These are phyloP conservation scores for Ceratoteleas bidentatus DNA, from an alignment of 1,140 invertebrate species.

Conservation along the genomic window DNA sequence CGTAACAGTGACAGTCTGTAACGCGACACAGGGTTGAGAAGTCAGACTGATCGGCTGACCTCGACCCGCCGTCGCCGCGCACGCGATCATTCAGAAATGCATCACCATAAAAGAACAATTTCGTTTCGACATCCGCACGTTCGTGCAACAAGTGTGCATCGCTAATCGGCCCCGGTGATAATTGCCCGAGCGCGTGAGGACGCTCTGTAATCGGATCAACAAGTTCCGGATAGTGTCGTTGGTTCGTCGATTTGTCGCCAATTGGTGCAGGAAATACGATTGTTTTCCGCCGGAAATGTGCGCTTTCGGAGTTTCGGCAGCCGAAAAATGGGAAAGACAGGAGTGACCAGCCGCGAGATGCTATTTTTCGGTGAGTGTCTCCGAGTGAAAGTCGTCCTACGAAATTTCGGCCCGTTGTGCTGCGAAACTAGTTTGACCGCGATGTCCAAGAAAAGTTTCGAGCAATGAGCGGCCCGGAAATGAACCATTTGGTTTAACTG, in stretches of 20 bases:
- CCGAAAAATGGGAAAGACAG: no score
- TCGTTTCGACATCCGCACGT: constrained; percentile 31
- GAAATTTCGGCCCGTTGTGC: no score
- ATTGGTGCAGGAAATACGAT: not conserved
- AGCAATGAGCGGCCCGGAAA: constrained; percentile 34
- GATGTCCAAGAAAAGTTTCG: constrained; percentile 34
- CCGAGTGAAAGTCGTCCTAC: no score
- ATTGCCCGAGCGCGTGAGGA: constrained; percentile 26
- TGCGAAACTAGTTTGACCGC: no score
- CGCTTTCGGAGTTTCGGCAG: no score
- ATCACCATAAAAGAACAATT: constrained; percentile 58
- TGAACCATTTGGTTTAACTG: constrained; percentile 46
- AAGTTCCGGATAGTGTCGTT: constrained; percentile 13
- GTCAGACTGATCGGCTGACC: constrained; percentile 55
- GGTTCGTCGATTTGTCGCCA: not conserved
- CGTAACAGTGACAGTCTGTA: constrained; percentile 57
- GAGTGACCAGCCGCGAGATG: no score
- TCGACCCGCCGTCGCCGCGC: constrained; percentile 46
- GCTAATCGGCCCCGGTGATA: constrained; percentile 22
- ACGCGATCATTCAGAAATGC: constrained; percentile 58
- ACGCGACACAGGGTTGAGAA: constrained; percentile 63
- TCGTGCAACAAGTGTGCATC: constrained; percentile 25
- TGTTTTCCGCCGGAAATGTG: no score
- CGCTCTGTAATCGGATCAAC: constrained; percentile 16
- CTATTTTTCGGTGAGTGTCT: no score